Evolutionary conservation across 2,888 invertebrate genomes (phyloP), one percentile per base, ranked within the genome.

Genomic region (Sarcophaga rosellei): DNA sequence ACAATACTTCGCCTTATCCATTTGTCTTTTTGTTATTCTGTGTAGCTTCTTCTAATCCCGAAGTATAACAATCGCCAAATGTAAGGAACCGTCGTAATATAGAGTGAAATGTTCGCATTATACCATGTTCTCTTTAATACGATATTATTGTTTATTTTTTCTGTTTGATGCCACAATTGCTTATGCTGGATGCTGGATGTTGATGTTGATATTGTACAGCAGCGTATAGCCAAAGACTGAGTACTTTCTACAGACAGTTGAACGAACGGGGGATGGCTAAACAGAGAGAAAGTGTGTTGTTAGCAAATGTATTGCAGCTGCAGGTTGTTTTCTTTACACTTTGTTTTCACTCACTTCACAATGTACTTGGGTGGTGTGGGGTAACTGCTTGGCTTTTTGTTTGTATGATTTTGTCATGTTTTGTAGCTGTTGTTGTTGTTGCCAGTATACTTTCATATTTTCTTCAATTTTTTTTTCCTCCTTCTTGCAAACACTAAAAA

Each of bases 311-410:
- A 76, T 62, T 77, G 80, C 80, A 77, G 77, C 81, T 84, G 77
- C 77, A 81, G 78, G 84, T 84, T 86, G 73, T 86, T 83, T 86
- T 86, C 77, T 80, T 77, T 80, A 53, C 76, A 77, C 68, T 63
- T 53, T 62, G 69, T 63, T 74, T 23, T 79, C 44, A 57, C n/a
- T 77, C 35, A 35, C 25, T 77, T 76, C 47, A 61, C 53, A 62
- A 35, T 81, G 20, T 70, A 66, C 69, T 77, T 73, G 35, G 45
- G 17, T 44, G 20, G 15, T 57, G 59, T 47, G 20, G 15, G 63
- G 59, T 47, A 73, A 20, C 25, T 53, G 70, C 57, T 57, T 69
- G 62, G 59, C 35, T 78, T 72, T 72, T 62, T 44, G 75, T 70
- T 72, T 57, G 66, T 62, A 44, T 80, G 59, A 66, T 61, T 73